Evolutionary conservation across 2,888 invertebrate species (phyloP).

Genomic region (Bombylius major): DNA sequence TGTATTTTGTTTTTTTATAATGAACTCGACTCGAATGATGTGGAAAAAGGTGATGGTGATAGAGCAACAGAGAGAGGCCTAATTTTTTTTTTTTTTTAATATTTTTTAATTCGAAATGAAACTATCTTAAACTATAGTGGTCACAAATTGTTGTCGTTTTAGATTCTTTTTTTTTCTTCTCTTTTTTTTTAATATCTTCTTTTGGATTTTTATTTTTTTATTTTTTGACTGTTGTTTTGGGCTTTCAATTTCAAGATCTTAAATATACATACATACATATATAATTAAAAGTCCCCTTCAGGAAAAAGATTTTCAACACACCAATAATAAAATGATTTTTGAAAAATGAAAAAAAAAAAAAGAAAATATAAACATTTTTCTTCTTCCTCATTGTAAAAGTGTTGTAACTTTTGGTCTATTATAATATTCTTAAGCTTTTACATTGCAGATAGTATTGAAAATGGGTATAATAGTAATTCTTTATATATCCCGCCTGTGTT

Average conservation of each 20-base stretch:
- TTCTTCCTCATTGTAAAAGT: no score
- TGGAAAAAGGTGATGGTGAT: no score
- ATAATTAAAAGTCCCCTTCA: not conserved
- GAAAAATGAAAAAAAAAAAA: no score
- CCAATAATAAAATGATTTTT: not conserved
- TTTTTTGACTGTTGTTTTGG: not conserved
- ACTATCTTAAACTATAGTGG: not conserved
- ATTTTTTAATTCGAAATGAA: not conserved
- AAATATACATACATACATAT: not conserved
- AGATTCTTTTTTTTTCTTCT: not conserved
- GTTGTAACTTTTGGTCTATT: no score
- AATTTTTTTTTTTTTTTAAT: not conserved
- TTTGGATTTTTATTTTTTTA: not conserved
- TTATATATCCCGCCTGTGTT: not conserved
- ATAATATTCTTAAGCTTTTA: no score
- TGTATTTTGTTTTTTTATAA: no score
- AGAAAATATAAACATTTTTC: no score
- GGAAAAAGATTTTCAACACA: not conserved
- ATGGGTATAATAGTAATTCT: not conserved
- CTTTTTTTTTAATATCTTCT: not conserved
- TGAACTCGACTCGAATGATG: no score
- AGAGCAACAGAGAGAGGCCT: not conserved
- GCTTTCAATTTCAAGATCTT: conserved; percentile 7
- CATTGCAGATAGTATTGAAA: no score
- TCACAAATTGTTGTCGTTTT: not conserved